These are phyloP conservation scores for Lathronympha strigana DNA, from an alignment of 2,888 invertebrate genomes.

Conservation along the genomic window DNA sequence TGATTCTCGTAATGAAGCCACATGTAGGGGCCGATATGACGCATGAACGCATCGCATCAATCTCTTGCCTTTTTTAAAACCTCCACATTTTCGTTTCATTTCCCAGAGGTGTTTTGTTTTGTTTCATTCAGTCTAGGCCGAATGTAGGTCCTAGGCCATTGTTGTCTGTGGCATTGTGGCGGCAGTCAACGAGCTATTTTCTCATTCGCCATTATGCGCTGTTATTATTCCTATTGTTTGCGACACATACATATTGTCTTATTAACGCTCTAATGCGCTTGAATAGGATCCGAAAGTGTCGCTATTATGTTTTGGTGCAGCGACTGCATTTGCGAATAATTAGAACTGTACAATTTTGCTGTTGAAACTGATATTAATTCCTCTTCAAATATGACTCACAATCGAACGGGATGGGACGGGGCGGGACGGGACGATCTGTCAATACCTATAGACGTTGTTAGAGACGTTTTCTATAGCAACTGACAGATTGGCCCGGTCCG, in stretches of 20 bases:
- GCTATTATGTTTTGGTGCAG: conserved; percentile 17
- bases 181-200: conserved; percentile 78
- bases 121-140: conserved; percentile 67
- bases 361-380: too few relatives aligned
- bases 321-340: conserved; percentile 6
- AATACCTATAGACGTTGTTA: too few relatives aligned
- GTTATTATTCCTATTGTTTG: conserved; percentile 77
- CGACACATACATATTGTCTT: conserved; percentile 65
- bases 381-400: too few relatives aligned
- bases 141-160: conserved; percentile 74
- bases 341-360: too few relatives aligned
- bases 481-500: too few relatives aligned
- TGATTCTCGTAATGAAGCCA: too few relatives aligned
- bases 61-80: conserved; percentile 46
- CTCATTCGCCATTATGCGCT: conserved; percentile 76
- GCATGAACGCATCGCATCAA: conserved; percentile 32
- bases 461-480: too few relatives aligned
- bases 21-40: conserved; percentile 26
- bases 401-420: too few relatives aligned
- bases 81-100: conserved; percentile 64
- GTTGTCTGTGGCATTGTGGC: conserved; percentile 75
- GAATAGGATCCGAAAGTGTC: conserved; percentile 43
- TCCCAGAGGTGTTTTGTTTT: conserved; percentile 74
- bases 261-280: conserved; percentile 54
- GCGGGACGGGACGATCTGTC: too few relatives aligned